A percentile compares a stretch with the other conserved stretches of the same genome.
These are phyloP conservation scores for Aphelenchoides avenae DNA, from an alignment of 1,140 invertebrate species.

Conservation along the genomic window DNA sequence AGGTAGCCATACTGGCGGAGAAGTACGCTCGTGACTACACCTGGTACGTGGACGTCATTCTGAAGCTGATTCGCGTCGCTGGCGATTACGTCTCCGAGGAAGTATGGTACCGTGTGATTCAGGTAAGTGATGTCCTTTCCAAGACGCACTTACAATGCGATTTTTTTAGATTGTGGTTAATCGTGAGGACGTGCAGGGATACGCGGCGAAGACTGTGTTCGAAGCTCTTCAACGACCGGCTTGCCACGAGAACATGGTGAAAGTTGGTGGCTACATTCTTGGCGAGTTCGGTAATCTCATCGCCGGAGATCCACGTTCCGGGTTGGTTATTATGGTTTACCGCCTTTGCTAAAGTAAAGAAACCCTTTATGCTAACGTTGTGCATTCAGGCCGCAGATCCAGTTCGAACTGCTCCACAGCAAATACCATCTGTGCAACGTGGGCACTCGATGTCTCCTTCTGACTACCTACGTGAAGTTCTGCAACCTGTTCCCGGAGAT, in stretches of 20 bases:
- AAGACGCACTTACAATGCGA: not conserved
- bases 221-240: slow-evolving; percentile 72
- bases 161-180: slow-evolving; percentile 82
- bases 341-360: too few species aligned
- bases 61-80: slow-evolving; percentile 97
- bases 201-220: slow-evolving; percentile 98
- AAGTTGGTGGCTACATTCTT: slow-evolving; percentile 98
- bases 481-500: slow-evolving; percentile 99
- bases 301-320: slow-evolving; percentile 90
- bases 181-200: slow-evolving; percentile 91
- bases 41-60: slow-evolving; percentile 97
- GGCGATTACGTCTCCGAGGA: slow-evolving; percentile 92
- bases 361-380: slow-evolving; percentile 72
- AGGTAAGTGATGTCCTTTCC: slow-evolving; percentile 60
- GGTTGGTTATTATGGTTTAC: slow-evolving; percentile 60
- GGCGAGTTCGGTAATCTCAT: slow-evolving; percentile 99
- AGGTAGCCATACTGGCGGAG: slow-evolving; percentile 97
- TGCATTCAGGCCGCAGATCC: slow-evolving; percentile 51
- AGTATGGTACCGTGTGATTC: slow-evolving; percentile 99
- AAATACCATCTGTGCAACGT: slow-evolving; percentile 91
- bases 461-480: slow-evolving; percentile 99
- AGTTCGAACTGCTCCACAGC: slow-evolving; percentile 56
- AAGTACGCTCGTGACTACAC: slow-evolving; percentile 99
- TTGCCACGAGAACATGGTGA: slow-evolving; percentile 99
- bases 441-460: slow-evolving; percentile 84